Base-by-base conservation (phyloP, 2,797 vertebrate species). In the Rhinichthys osculus region DNA sequence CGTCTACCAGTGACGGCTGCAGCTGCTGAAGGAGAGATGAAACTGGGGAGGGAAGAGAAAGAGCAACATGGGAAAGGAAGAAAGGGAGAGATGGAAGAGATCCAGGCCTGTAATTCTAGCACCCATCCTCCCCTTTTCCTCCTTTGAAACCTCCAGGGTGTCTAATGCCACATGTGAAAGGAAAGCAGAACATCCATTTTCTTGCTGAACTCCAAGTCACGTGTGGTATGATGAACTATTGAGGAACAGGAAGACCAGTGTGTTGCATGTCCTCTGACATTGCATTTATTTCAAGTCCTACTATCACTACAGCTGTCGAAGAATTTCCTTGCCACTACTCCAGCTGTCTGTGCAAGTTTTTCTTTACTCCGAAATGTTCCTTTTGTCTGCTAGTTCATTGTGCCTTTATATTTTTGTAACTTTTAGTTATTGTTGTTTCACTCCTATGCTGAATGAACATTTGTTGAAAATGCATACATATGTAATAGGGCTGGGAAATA, bases 21-120 rank as follows among this genome's bases (percentile, higher is more conserved):
- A 88, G 83, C 87, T 92, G 92, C 88, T 92, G 87, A 92, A 80
- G 47, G 72, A 81, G 19, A 40, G 62, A 9, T 9, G 40, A 72
- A 64, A 35, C 54, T 13, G 52, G 11, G 50, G 54, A 54, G 19
- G 33, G 71, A 57, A 64, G 40, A 78, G 54, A 82, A 83, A 87
- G 78, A 85, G 84, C 81, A 72, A 21, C 35, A 84, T 70, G 72
- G 83, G 77, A 78, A 81, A 52, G 42, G 6, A 30, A 84, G 74
- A 9, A 8, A n/a, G 47, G 38, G 30, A 52, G 16, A 5, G 44
- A 80, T 47, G 59, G 27, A 64, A 70, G 83, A 80, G 17, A 77
- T 50, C 74, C 74, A 82, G 50, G 78, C 42, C 66, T 35, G 7
- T 50, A 17, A 35, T 66, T 72, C 64, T 64, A 21, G 13, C 19